phyloP scores from a whole-genome alignment of 2,113 vertebrate genomes.

The Malaclemys terrapin region DNA sequence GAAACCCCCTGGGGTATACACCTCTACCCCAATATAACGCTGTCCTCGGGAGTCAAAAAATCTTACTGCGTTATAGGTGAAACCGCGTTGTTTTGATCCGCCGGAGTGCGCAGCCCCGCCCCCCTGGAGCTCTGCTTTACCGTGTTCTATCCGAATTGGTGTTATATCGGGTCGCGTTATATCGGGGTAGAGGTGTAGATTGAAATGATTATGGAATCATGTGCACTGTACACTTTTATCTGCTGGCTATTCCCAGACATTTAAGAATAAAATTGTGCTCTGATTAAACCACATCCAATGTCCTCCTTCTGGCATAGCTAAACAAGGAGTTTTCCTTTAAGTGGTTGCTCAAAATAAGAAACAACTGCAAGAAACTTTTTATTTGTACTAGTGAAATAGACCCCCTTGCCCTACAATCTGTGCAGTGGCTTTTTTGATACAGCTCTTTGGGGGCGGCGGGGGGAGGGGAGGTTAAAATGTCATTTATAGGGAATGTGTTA shows the following conservation, averaged over 20 bases:
- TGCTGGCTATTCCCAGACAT: not conserved
- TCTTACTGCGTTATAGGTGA: too few species aligned
- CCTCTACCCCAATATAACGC: too few species aligned
- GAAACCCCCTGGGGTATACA: not conserved
- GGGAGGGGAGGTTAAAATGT: not conserved
- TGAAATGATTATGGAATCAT: not conserved
- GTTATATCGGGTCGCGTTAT: too few species aligned
- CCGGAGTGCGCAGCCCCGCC: too few species aligned
- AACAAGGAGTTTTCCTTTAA: slow-evolving; percentile 51
- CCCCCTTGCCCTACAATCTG: slow-evolving; percentile 17
- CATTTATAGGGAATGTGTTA: slow-evolving; percentile 12
- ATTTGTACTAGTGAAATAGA: slow-evolving; percentile 47
- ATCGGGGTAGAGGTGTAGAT: not conserved
- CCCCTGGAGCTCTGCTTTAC: too few species aligned
- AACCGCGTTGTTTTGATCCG: too few species aligned
- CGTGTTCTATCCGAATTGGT: too few species aligned
- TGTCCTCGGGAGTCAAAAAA: too few species aligned
- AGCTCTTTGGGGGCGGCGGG: not conserved
- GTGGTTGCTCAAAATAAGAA: slow-evolving; percentile 57
- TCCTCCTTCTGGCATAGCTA: not conserved
- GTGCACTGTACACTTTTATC: not conserved
- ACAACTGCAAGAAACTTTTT: slow-evolving; percentile 50
- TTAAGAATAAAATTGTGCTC: not conserved
- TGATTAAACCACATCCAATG: not conserved
- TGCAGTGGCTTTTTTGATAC: not conserved